phyloP scores from a whole-genome alignment of 2,888 invertebrate genomes.

The Platycheirus rosarum region DNA sequence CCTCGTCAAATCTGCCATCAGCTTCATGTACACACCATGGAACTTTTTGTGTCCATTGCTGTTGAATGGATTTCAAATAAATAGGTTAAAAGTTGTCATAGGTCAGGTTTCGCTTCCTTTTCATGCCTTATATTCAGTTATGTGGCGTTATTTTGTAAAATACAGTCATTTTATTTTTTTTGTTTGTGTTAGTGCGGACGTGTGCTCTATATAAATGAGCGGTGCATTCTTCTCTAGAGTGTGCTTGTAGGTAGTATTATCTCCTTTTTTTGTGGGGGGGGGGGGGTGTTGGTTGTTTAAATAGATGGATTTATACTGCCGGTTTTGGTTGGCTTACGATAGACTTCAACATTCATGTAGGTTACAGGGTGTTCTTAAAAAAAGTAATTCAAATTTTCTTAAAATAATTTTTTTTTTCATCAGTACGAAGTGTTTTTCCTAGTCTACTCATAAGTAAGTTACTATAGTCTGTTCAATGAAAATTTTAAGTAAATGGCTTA shows the following conservation, averaged over 20 bases:
- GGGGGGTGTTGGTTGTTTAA: slow-evolving; percentile 19
- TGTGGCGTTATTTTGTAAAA: slow-evolving; percentile 42
- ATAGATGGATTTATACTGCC: slow-evolving; percentile 8
- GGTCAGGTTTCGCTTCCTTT: slow-evolving; percentile 66
- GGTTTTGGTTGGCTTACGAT: slow-evolving; percentile 23
- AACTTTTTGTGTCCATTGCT: slow-evolving; percentile 2
- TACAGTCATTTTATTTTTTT: slow-evolving; percentile 8
- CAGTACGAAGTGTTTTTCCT: no score
- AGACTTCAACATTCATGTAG: slow-evolving; percentile 7
- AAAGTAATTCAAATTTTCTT: no score
- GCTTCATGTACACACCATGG: neutral
- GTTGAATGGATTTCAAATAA: slow-evolving; percentile 56
- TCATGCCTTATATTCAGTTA: slow-evolving; percentile 30
- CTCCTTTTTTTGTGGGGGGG: neutral
- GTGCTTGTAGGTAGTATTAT: slow-evolving; percentile 25
- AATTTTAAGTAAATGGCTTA: no score
- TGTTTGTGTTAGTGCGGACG: slow-evolving; percentile 2
- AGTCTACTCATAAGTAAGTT: no score
- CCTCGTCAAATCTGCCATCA: slow-evolving; percentile 24
- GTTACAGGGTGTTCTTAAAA: no score
- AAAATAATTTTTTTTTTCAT: no score
- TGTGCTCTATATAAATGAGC: slow-evolving; percentile 47
- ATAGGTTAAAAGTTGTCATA: slow-evolving; percentile 69
- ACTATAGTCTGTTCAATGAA: no score
- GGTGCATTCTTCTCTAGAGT: slow-evolving; percentile 43